phyloP scores from a whole-genome alignment of 2,113 vertebrate species.

The Sphaerodactylus townsendi region DNA sequence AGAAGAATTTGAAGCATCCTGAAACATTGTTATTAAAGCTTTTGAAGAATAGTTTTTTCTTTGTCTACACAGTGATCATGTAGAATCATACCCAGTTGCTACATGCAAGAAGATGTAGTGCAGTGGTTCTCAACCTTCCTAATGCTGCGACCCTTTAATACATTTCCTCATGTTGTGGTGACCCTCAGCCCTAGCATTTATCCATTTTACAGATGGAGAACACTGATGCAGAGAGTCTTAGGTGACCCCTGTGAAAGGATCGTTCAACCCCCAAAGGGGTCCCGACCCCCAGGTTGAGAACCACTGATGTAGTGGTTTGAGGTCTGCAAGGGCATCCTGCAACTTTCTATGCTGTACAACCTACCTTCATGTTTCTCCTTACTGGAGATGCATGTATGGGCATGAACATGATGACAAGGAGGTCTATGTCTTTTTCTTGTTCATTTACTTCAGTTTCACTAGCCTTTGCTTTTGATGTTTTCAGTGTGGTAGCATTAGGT shows the following conservation, averaged over 20 bases:
- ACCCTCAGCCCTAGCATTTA: no score
- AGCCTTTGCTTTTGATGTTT: background rate
- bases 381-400: background rate
- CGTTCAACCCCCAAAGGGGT: no score
- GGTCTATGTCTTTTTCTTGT: no score
- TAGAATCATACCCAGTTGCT: background rate
- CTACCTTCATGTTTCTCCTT: background rate
- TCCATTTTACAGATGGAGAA: no score
- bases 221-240: no score
- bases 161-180: no score
- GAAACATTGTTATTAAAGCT: background rate
- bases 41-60: background rate
- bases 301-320: background rate
- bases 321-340: background rate
- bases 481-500: background rate
- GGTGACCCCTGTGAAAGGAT: no score
- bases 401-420: no score
- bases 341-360: background rate
- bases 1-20: background rate
- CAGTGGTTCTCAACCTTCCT: no score
- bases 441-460: background rate
- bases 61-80: background rate
- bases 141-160: no score
- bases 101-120: background rate
- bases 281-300: no score